Evolutionary conservation across 2,113 vertebrate genomes (phyloP).

Genomic region (Pteropus alecto): DNA sequence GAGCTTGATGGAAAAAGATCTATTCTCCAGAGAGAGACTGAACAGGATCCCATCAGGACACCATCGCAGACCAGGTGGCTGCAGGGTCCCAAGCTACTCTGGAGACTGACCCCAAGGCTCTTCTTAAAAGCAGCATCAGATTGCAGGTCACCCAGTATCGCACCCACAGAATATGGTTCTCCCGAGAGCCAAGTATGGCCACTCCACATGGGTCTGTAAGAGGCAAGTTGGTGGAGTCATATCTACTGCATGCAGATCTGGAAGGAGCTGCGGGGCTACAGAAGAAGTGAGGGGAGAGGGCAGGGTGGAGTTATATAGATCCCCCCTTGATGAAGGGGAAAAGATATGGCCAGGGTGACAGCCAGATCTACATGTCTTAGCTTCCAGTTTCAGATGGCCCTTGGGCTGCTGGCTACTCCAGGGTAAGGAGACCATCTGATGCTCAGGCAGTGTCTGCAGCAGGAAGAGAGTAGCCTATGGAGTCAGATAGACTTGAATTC

Average conservation of each 20-base stretch:
- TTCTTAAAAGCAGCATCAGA: background rate
- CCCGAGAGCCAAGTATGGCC: background rate
- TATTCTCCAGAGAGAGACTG: background rate
- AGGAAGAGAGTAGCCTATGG: background rate
- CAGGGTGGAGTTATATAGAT: background rate
- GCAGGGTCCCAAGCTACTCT: background rate
- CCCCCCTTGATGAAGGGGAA: background rate
- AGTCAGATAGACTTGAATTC: background rate
- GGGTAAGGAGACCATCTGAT: background rate
- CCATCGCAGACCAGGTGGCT: background rate
- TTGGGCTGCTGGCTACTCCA: background rate
- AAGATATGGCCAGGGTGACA: background rate
- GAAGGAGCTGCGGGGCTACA: too few relatives aligned
- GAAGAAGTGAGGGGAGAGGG: background rate
- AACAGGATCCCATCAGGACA: background rate
- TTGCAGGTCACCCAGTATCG: background rate
- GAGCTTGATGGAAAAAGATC: background rate
- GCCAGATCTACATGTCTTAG: background rate
- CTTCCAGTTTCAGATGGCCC: background rate
- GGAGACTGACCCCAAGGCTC: background rate
- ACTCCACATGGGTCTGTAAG: background rate
- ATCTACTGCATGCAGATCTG: background rate
- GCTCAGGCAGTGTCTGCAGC: fast-evolving
- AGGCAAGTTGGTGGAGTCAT: background rate
- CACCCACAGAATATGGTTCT: background rate